Evolutionary conservation across 30 jellyfish, hydroid and myxozoan species (phyloP), one percentile per base, ranked within the genome.

Genomic region (Haliclystus octoradiatus): DNA sequence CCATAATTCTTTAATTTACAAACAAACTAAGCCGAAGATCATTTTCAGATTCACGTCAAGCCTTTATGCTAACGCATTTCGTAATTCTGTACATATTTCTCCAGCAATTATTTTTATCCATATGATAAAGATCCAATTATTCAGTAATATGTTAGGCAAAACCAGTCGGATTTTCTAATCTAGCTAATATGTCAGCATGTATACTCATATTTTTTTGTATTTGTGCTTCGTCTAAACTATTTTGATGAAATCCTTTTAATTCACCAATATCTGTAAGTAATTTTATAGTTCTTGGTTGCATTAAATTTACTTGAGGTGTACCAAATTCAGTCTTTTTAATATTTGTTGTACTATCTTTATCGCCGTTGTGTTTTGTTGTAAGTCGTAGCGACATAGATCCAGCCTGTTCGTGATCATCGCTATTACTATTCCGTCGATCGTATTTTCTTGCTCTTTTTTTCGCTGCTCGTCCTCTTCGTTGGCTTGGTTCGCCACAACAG

Each of bases 141-240:
- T n/a, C n/a, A n/a, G n/a, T n/a, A n/a, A n/a, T n/a, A n/a, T n/a
- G 62, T 62, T 71, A 77, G 7, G 91, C 51, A 67, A 27, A 80
- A 53, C 70, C 65, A 1, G 94, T 75, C 14, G 96, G 96, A 65
- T 87, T 87, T 66, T 87, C 96, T 26, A 87, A 74, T 65, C 96
- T 73, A 26, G 96, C 96, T 49, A 87, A 57, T 50, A 87, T 87
- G 63, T 87, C 96, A 52, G 91, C 96, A 69, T 87, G 96, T 7
- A 87, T 81, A 53, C 66, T 63, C 49, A 87, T 32, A 33, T 81
- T 89, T 77, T 79, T 80, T 75, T 87, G 82, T 2, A 87, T 31
- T 73, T 87, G 84, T 25, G 79, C 87, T 26, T 73, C 51, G 71
- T 87, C 96, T 25, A 87, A 31, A n/a, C 86, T 85, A 26, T 82